Evolutionary conservation across 1,140 invertebrate genomes (phyloP).

Genomic region (Trachelipus rathkii): DNA sequence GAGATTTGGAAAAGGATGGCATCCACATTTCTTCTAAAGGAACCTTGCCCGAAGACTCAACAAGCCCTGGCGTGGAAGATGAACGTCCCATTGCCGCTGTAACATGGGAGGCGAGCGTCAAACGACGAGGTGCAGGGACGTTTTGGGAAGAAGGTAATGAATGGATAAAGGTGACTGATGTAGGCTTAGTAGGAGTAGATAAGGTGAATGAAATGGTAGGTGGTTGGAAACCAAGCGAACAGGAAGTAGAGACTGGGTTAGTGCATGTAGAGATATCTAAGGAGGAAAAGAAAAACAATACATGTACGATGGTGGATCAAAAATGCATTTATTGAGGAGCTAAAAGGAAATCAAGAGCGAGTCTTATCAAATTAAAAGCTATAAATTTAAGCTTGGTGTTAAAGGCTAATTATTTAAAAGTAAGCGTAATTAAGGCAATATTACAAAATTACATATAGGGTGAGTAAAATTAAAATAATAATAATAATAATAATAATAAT

Average conservation of each 20-base stretch:
- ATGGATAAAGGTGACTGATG: neutral
- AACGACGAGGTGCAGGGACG: conserved; percentile 20
- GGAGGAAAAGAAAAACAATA: conserved; percentile 4
- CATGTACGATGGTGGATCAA: neutral
- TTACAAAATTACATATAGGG: no score
- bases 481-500: no score
- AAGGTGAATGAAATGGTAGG: conserved; percentile 21
- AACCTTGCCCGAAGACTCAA: conserved; percentile 83
- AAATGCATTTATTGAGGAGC: neutral
- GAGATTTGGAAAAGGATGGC: conserved; percentile 29
- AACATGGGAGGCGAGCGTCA: conserved; percentile 32
- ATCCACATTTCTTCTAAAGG: conserved; percentile 85
- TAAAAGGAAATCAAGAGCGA: no score
- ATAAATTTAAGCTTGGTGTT: no score
- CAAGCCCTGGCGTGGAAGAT: conserved; percentile 88
- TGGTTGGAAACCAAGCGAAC: conserved; percentile 19
- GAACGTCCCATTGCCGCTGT: conserved; percentile 70
- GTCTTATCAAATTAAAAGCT: no score
- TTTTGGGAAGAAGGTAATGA: conserved; percentile 13
- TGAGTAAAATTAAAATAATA: no score
- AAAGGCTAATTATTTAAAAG: no score
- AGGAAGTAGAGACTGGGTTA: conserved; percentile 23
- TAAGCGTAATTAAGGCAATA: no score
- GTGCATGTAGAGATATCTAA: conserved; percentile 21
- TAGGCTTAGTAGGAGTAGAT: conserved; percentile 13